phyloP scores from a whole-genome alignment of 2,797 vertebrate genomes.

The Cynodonichthys magdalenae region DNA sequence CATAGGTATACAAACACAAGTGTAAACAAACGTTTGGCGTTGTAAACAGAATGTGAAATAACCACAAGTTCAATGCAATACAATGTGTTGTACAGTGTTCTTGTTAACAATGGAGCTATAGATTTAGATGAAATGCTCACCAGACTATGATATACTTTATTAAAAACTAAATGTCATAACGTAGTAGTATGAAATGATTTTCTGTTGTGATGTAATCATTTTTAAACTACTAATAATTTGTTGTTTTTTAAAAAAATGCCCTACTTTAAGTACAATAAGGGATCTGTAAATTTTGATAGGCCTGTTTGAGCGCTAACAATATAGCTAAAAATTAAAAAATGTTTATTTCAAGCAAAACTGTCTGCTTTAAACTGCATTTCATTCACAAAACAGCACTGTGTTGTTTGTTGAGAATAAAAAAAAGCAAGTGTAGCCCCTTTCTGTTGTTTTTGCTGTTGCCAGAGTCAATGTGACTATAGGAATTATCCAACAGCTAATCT shows the following conservation, averaged over 20 bases:
- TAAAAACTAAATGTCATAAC: background rate
- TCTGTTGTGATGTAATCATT: background rate
- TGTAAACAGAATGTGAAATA: constrained; percentile 36
- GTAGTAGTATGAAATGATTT: background rate
- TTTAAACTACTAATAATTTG: background rate
- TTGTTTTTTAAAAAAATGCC: background rate
- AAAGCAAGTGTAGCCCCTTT: background rate
- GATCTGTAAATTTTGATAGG: background rate
- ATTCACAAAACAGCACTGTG: too few relatives aligned
- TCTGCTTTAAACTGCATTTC: too few relatives aligned
- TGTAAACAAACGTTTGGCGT: constrained; percentile 64
- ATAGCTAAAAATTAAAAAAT: too few relatives aligned
- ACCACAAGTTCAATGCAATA: constrained; percentile 24
- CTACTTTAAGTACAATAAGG: background rate
- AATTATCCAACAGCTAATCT: constrained; percentile 12
- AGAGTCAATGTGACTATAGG: background rate
- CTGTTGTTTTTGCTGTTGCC: background rate
- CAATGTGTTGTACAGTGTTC: constrained; percentile 10
- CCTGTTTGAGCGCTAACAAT: too few relatives aligned
- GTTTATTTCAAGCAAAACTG: too few relatives aligned
- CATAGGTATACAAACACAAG: constrained; percentile 46
- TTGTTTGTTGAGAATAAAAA: background rate
- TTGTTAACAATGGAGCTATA: constrained; percentile 18
- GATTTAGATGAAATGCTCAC: constrained; percentile 1
- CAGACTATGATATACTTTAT: background rate